These are phyloP conservation scores for Aphaenogaster floridana DNA, from an alignment of 1,140 invertebrate species.

Conservation along the genomic window DNA sequence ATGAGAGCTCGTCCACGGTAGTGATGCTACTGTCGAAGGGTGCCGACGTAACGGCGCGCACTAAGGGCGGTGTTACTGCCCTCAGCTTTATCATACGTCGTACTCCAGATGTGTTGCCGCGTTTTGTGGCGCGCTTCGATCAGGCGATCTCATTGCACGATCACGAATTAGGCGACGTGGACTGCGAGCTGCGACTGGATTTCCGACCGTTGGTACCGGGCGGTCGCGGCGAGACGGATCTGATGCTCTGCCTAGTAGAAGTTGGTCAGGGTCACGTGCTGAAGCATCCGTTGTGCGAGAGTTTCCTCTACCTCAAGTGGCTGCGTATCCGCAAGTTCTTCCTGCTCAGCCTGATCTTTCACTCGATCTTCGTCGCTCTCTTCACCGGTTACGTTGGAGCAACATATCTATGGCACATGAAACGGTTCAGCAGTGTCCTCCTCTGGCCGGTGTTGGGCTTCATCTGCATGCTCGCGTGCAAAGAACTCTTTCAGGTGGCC, in stretches of 20 bases:
- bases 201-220: conserved; percentile 91
- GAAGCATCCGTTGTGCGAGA: conserved; percentile 93
- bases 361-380: conserved; percentile 91
- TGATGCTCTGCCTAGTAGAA: conserved; percentile 92
- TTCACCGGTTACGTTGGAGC: conserved; percentile 91
- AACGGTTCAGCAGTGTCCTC: conserved; percentile 88
- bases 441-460: conserved; percentile 86
- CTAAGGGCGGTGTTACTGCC: conserved; percentile 93
- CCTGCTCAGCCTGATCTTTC: conserved; percentile 92
- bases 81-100: conserved; percentile 93
- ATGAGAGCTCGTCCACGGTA: conserved; percentile 93
- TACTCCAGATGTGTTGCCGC: conserved; percentile 92
- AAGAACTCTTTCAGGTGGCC: conserved; percentile 92
- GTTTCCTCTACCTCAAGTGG: conserved; percentile 94
- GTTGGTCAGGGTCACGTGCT: conserved; percentile 92
- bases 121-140: conserved; percentile 91
- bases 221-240: conserved; percentile 90
- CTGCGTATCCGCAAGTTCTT: conserved; percentile 94
- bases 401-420: conserved; percentile 84
- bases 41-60: conserved; percentile 93
- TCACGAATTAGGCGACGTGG: conserved; percentile 93
- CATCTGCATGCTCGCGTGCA: conserved; percentile 89
- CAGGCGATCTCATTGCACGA: conserved; percentile 92
- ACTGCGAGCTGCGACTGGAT: conserved; percentile 93
- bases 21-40: conserved; percentile 92